Evolutionary conservation across 2,113 vertebrate genomes (phyloP), one percentile per base, ranked within the genome.

Genomic region (Dendropsophus ebraccatus): DNA sequence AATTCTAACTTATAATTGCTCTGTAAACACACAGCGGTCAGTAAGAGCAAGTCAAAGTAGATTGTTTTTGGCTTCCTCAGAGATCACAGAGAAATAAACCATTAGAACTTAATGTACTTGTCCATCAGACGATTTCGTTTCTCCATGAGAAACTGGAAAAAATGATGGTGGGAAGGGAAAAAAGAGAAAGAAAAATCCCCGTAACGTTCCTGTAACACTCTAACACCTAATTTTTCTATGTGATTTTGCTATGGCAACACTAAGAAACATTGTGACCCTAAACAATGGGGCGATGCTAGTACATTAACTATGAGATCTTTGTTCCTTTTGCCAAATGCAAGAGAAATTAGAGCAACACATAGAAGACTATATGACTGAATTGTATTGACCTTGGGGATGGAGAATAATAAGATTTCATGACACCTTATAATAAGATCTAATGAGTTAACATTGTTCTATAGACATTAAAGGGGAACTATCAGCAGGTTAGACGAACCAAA

Each of bases 231-330:
- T 79, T 58, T 79, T 58, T 79, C 52, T 52, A 11, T 56, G 52
- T 58, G 76, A 58, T 56, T 58, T 79, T 79, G 76, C 78, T 81
- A 62, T 60, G 35, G 78, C 78, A 81, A 79, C 76, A 58, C 30
- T 58, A 19, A 13, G 30, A 56, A 79, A 79, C 30, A 5, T 41
- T 56, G 32, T 35, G 10, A 35, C 76, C 30, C 7, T 37, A 52
- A 78, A 54, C 8, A 78, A 52, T 52, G 73, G 47, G 25, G 47
- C 12, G 45, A 75, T 49, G 75, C 25, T 77, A 35, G 19, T 32
- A 19, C 21, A 9, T 54, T 28, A 77, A 77, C 14, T 54, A 30
- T 74, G 28, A 30, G 25, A 50, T 2, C 65, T 69, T 50, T 49
- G 47, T 30, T 32, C 14, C 11, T 30, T 50, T 30, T n/a, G 23